Conservation (phyloP, 2,797 vertebrate species). For the Gymnocypris eckloni region DNA sequence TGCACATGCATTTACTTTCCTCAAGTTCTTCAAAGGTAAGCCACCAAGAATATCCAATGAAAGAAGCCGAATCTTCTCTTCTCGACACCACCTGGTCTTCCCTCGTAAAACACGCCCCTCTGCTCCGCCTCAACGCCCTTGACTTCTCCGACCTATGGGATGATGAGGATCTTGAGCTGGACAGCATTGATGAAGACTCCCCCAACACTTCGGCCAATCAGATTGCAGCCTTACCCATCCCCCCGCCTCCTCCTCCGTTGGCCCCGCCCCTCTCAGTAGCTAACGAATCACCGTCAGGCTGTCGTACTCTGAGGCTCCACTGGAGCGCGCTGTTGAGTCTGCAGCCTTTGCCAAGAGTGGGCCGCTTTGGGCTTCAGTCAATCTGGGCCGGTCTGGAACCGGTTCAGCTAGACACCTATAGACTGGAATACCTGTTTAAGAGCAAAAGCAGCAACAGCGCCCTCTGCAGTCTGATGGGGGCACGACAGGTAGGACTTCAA, state of each 20-base stretch:
- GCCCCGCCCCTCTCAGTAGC: conserved; percentile 59
- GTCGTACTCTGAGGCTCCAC: conserved; percentile 77
- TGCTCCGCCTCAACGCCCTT: conserved; percentile 75
- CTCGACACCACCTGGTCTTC: conserved; percentile 67
- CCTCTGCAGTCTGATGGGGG: conserved; percentile 59
- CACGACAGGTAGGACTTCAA: conserved; percentile 67
- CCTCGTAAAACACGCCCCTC: conserved; percentile 59
- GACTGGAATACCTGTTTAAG: conserved; percentile 76
- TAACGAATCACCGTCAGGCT: conserved; percentile 46
- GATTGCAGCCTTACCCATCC: conserved; percentile 46
- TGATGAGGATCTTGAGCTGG: conserved; percentile 72
- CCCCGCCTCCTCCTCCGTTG: conserved; percentile 58
- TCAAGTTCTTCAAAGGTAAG: neutral
- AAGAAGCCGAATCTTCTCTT: conserved; percentile 65
- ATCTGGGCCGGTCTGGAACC: conserved; percentile 80
- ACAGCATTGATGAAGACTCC: conserved; percentile 68
- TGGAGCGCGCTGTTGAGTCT: conserved; percentile 78
- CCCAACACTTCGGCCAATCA: neutral
- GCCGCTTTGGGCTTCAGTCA: conserved; percentile 77
- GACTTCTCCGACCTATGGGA: conserved; percentile 84
- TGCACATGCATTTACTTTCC: neutral
- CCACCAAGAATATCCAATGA: conserved; percentile 65
- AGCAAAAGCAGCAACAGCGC: conserved; percentile 64
- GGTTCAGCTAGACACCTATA: conserved; percentile 74
- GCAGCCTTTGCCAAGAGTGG: conserved; percentile 73